Evolutionary conservation across 2,888 invertebrate species (phyloP).

Genomic region (Chrysolina americana): DNA sequence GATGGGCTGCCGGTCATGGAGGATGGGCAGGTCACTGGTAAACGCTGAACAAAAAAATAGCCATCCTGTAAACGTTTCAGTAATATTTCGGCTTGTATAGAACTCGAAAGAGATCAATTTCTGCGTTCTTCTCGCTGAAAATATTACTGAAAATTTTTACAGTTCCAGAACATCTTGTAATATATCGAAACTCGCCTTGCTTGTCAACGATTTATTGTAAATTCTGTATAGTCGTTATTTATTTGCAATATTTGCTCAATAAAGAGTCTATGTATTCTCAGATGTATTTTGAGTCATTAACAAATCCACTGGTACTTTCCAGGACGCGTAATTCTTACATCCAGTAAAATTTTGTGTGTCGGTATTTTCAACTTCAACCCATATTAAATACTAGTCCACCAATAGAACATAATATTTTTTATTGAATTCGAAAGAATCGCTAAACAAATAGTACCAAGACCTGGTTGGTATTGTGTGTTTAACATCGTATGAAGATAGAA

Average conservation of each 20-base stretch:
- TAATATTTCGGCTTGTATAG: slow-evolving; percentile 26
- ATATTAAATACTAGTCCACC: too few relatives aligned
- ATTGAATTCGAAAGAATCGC: too few relatives aligned
- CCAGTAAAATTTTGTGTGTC: too few relatives aligned
- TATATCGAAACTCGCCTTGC: slow-evolving; percentile 5
- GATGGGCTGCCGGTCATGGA: slow-evolving; percentile 32
- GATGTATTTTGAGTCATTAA: not conserved
- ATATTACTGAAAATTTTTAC: slow-evolving; percentile 41
- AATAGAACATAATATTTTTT: too few relatives aligned
- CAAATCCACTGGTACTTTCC: too few relatives aligned
- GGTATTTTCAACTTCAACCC: too few relatives aligned
- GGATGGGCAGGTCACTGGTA: slow-evolving; percentile 42
- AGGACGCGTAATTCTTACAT: too few relatives aligned
- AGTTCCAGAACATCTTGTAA: slow-evolving; percentile 11
- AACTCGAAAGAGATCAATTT: not conserved
- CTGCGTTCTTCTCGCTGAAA: slow-evolving; percentile 29
- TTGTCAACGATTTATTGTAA: slow-evolving; percentile 15
- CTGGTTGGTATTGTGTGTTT: too few relatives aligned
- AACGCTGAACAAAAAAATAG: slow-evolving; percentile 27
- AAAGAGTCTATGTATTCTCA: slow-evolving; percentile 42
- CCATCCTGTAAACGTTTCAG: slow-evolving; percentile 32
- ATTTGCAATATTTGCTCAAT: slow-evolving; percentile 48
- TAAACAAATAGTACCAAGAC: too few relatives aligned
- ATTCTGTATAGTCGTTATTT: slow-evolving; percentile 40
- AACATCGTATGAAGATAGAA: too few relatives aligned